Base-by-base conservation (phyloP, 2,888 invertebrate genomes). In the Drosophila niveifrons region DNA sequence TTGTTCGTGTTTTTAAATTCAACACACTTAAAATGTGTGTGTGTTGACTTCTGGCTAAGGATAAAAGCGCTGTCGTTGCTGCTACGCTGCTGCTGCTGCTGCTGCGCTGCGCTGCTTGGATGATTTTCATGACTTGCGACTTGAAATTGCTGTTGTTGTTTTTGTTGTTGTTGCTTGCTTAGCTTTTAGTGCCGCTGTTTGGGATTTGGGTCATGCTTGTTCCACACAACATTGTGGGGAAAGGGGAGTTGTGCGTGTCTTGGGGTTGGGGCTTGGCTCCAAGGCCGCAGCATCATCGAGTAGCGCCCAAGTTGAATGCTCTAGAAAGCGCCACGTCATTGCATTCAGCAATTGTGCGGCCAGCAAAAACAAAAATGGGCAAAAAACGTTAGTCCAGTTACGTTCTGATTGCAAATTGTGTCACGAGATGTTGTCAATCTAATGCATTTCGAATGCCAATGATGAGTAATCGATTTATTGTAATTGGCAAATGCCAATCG, bases 131-230 rank as follows among this genome's bases (percentile, higher is more conserved):
- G 48, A 57, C 44, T 56, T 74, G 56, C 34, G 56, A 57, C 39
- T 73, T 67, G 74, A 68, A 44, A 56, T 23, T 23, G 6, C 23
- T 23, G 23, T 23, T 39, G 64, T 53, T 39, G 39, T 13, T 15
- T 36, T 36, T 4, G 36, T 36, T 36, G 39, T 36, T 4, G 36
- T 11, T 36, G 39, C 8, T 41, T 50, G 53, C 63, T 68, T 41
- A 48, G 51, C 73, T 78, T 57, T 62, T 55, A 47, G 57, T 41
- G 47, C 34, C 56, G 18, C 59, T 73, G 64, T 29, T 62, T 41
- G 41, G 55, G 69, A 75, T 78, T 75, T 75, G 78, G 75, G 75
- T 75, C 75, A 75, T 53, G 63, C 78, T 59, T 23, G 46, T 61
- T 34, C 23, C 15, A 31, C 13, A 29, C 18, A 44, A 44, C 23